A percentile compares a stretch with the other conserved stretches of the same genome.
Evolutionary conservation across 2,113 vertebrate species (phyloP).

Genomic region (Oncorhynchus gorbuscha): DNA sequence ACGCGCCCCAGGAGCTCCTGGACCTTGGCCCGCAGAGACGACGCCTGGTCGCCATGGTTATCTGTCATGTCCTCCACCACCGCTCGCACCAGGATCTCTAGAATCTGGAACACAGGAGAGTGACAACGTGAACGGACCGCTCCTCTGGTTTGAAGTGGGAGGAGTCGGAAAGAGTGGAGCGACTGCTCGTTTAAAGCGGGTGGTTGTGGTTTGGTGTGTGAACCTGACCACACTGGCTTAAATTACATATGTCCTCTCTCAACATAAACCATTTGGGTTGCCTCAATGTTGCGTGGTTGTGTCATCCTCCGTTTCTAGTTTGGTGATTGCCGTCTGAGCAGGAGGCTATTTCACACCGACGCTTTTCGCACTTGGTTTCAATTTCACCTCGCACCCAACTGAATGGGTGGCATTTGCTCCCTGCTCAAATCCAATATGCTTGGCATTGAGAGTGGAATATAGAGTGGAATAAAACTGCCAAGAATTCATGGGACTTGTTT

Average conservation of each 20-base stretch:
- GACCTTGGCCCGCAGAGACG: conserved; percentile 73
- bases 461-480: neutral
- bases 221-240: too few species aligned
- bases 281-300: neutral
- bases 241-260: neutral
- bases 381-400: conserved; percentile 1
- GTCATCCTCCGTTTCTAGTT: neutral
- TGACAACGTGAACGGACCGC: neutral
- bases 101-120: conserved; percentile 71
- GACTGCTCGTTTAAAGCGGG: too few species aligned
- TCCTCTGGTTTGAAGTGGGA: neutral
- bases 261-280: neutral
- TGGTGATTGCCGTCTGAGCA: neutral
- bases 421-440: neutral
- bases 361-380: neutral
- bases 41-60: conserved; percentile 70
- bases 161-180: neutral
- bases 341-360: neutral
- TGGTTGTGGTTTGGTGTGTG: too few species aligned
- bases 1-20: conserved; percentile 88
- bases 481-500: neutral
- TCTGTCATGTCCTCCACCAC: conserved; percentile 78
- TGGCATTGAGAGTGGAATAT: conserved; percentile 4
- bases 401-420: neutral
- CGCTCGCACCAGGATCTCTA: conserved; percentile 84